Evolutionary conservation across 2,113 vertebrate genomes (phyloP).

Genomic region (Syngnathus typhle): DNA sequence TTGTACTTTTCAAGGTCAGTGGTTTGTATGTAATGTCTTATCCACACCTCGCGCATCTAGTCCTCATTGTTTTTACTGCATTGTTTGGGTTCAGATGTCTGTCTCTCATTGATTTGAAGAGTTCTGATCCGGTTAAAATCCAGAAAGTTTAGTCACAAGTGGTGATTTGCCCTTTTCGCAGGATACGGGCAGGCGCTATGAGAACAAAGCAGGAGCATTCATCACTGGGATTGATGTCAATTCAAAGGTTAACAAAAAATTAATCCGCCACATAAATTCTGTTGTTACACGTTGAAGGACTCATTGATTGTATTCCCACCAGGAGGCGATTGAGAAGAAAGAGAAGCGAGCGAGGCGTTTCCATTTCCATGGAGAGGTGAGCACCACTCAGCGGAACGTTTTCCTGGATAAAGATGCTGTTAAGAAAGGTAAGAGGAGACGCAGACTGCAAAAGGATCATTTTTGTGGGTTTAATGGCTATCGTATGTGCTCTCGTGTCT

Average conservation of each 20-base stretch:
- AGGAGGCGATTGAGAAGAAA: slow-evolving; percentile 96
- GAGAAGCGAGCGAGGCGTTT: slow-evolving; percentile 93
- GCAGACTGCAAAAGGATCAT: not conserved
- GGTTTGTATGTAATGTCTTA: not conserved
- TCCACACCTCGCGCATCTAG: not conserved
- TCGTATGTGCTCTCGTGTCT: not conserved
- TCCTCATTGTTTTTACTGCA: not conserved
- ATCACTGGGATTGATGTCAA: slow-evolving; percentile 98
- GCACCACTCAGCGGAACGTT: slow-evolving; percentile 78
- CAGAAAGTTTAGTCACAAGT: not conserved
- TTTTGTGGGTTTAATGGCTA: not conserved
- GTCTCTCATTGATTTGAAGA: not conserved
- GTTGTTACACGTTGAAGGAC: not conserved
- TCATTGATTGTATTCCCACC: not conserved
- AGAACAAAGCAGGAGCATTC: slow-evolving; percentile 96
- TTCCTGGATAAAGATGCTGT: slow-evolving; percentile 84
- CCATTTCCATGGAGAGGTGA: slow-evolving; percentile 84
- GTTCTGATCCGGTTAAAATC: not conserved
- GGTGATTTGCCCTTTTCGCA: slow-evolving; percentile 49
- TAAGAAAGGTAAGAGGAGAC: slow-evolving; percentile 79
- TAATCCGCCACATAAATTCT: too few species aligned
- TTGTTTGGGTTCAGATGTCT: not conserved
- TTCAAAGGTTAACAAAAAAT: slow-evolving; percentile 80
- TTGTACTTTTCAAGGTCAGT: not conserved
- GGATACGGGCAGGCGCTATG: slow-evolving; percentile 89